Evolutionary conservation across 2,888 invertebrate genomes (phyloP).

Genomic region (Axea sp.): DNA sequence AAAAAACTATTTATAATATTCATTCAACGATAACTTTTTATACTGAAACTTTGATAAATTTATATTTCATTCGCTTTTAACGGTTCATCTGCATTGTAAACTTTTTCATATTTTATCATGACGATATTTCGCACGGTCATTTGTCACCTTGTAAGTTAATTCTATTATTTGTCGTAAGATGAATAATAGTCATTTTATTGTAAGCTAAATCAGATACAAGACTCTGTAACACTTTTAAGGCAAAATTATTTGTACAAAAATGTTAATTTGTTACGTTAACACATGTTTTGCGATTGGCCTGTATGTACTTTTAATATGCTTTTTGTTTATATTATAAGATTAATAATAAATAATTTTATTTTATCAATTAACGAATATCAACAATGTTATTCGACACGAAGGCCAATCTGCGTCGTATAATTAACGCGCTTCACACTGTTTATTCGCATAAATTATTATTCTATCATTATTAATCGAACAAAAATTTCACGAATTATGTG

Average conservation of each 20-base stretch:
- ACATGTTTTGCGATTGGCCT: constrained; percentile 31
- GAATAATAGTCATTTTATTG: constrained; percentile 41
- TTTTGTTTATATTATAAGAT: too few relatives aligned
- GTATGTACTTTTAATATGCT: constrained; percentile 32
- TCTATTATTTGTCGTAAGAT: constrained; percentile 27
- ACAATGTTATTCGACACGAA: constrained; percentile 13
- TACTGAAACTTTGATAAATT: constrained; percentile 24
- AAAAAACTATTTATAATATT: constrained; percentile 8
- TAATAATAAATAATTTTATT: constrained; percentile 13
- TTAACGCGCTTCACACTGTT: constrained; percentile 21
- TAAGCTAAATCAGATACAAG: constrained; percentile 15
- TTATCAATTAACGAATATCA: constrained; percentile 15
- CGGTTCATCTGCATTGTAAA: neutral
- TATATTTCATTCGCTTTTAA: constrained; percentile 13
- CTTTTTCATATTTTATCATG: neutral
- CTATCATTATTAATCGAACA: neutral
- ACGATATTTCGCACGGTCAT: constrained; percentile 9
- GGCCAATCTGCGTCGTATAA: constrained; percentile 18
- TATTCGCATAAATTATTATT: neutral
- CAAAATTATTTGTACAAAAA: neutral
- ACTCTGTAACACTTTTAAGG: neutral
- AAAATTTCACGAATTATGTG: constrained; percentile 9
- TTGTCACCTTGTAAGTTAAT: constrained; percentile 27
- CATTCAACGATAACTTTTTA: constrained; percentile 24
- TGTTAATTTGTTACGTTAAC: too few relatives aligned